Base-by-base conservation (phyloP, 2,888 invertebrate species). In the Papilio elwesi region DNA sequence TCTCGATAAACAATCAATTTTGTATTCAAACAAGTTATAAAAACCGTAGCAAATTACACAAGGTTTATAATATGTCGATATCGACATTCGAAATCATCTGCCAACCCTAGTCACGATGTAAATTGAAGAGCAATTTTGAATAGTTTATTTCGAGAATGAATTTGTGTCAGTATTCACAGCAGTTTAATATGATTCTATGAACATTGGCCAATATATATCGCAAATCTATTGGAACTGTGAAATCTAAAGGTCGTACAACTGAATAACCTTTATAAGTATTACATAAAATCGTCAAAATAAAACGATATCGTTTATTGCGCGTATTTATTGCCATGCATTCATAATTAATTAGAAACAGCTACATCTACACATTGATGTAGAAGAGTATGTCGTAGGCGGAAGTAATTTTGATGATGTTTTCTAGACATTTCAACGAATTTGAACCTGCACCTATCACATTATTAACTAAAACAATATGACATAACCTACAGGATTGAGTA, bases 111-210 rank as follows among this genome's bases (percentile, higher is more conserved):
- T 5, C 13, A 49, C 47, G 43, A 67, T 57, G 62, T 67, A 62
- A 63, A 68, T 63, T 72, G 63, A 66, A 66, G 48, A 72, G 59
- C 48, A 68, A 67, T 52, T 72, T 68, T 68, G 48, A 68, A 16
- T 51, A 62, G 62, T 66, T 66, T 70, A 70, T 70, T 67, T 67
- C 52, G 47, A 73, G 69, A 70, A 62, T 70, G 70, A 53, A 67
- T 62, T 55, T 26, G 63, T 68, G 68, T 68, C 68, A 57, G 64
- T 55, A 55, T 68, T 64, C 48, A 55, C 15, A 49, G 51, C n/a
- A 65, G 26, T 63, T 65, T 63, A 51, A 68, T 53, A 52, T 52
- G 62, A 66, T 62, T 68, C 26, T 52, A 68, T 65, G 57, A 65
- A 69, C 65, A 55, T 57, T 68, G 63, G 72, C 63, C 55, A 66